Percentiles rank a stretch among this genome's conserved stretches.
These are phyloP conservation scores for Palythoa grandis DNA, from an alignment of 92 coral and sea anemone genomes.

Conservation along the genomic window DNA sequence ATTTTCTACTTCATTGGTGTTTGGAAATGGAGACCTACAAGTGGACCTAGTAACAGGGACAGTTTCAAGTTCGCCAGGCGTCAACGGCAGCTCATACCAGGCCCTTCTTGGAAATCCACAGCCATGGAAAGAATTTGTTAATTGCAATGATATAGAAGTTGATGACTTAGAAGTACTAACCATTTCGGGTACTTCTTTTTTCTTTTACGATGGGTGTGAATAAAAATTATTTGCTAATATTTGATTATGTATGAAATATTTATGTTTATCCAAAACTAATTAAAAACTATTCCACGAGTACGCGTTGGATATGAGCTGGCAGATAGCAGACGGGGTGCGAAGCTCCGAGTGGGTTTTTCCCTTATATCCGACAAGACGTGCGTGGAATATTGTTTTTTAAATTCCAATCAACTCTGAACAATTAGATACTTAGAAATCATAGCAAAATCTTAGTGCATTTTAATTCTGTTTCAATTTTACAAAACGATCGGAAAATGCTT, in stretches of 20 bases:
- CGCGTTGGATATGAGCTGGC: no score
- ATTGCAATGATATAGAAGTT: neutral
- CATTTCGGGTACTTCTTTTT: conserved; percentile 1
- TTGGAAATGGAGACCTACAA: conserved; percentile 29
- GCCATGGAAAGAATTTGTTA: conserved; percentile 5
- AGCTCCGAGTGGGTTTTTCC: no score
- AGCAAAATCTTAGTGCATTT: no score
- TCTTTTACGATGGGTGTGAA: neutral
- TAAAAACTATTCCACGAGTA: no score
- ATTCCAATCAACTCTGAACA: no score
- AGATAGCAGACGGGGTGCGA: no score
- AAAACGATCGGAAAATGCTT: no score
- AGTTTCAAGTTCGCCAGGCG: conserved; percentile 1
- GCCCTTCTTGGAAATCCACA: neutral
- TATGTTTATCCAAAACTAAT: no score
- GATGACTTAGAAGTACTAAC: conserved; percentile 29
- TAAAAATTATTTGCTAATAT: neutral
- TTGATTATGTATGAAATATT: neutral
- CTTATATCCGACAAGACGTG: no score
- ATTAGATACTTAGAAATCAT: no score
- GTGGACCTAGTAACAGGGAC: neutral
- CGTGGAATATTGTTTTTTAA: no score
- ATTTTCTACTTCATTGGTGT: conserved; percentile 8
- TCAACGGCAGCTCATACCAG: neutral
- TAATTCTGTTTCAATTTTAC: no score